Evolutionary conservation across 2,797 vertebrate genomes (phyloP), one percentile per base, ranked within the genome.

Genomic region (Chelidonichthys spinosus): DNA sequence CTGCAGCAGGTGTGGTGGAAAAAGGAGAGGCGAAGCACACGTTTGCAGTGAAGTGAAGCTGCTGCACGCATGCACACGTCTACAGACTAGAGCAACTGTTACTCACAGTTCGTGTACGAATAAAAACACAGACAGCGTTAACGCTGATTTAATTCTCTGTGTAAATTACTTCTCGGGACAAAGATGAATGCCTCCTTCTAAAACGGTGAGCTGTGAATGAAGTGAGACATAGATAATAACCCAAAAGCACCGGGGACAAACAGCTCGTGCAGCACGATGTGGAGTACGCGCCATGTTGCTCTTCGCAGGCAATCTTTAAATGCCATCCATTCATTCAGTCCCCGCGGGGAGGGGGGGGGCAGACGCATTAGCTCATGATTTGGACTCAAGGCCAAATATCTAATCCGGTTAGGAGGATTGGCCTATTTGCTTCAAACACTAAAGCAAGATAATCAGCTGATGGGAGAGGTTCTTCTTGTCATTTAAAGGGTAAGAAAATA

Each of bases 1-100:
- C 76, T 39, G 83, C 63, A 50, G 91, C 92, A 94, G 92, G 91
- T 94, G 93, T 62, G 58, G 55, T 46, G 64, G 75, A 74, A 82
- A 72, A 74, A 25, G 85, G 72, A 77, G 72, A 46, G 67, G 80
- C 69, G 25, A 25, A 25, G 63, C 70, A 50, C 69, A 69, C 66
- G 25, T 68, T 44, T 25, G 66, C 49, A 0, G 54, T n/a, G n/a
- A 77, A 36, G 75, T 42, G 46, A 79, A 77, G 72, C 70, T 2
- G 37, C 76, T 56, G 55, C 63, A 72, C 25, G 78, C 84, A 78
- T 74, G 81, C 81, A 9, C 42, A 54, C 4, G 67, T 49, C 74
- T 33, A 64, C 50, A 75, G 5, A 55, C 42, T 3, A 6, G 2
- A 54, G 44, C 43, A 37, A 60, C 32, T 47, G 11, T 36, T 7